Base-by-base conservation (phyloP, 2,888 invertebrate genomes). In the Altica lythri region DNA sequence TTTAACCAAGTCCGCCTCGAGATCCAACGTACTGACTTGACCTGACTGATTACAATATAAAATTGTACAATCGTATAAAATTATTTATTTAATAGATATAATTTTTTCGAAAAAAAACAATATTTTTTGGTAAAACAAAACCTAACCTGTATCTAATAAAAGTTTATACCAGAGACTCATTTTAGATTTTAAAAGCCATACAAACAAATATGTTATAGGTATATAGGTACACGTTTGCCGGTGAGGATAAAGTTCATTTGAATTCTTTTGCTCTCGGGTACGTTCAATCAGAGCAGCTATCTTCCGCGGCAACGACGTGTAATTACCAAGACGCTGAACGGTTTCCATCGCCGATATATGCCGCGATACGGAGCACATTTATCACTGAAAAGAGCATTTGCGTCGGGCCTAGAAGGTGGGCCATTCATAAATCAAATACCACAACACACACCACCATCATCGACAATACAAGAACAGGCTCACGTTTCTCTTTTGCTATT, bases 261-360 rank as follows among this genome's bases (percentile, higher is more conserved):
- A 64, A 65, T 62, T 66, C 64, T 59, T 66, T 61, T 48, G 63
- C 68, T 65, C 62, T 67, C 67, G 68, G 66, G 67, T 66, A 62
- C 63, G 68, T 67, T 68, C 69, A 69, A 69, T 68, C 70, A 67
- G 67, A 63, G 64, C 58, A 65, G 63, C 66, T 63, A 67, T 69
- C 67, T 19, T 19, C 40, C 19, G 22, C 22, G n/a, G 65, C 64
- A 64, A 64, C 61, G 69, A 61, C 65, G 66, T 68, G 67, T 68
- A 68, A 68, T 68, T 68, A 68, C 68, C 62, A 55, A 64, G 68
- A 66, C 63, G 63, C 60, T 60, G 65, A 65, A 64, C 60, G 62
- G 64, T 65, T 60, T 60, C 66, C 61, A 59, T 61, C 60, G n/a
- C 59, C 60, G 64, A 64, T 65, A 62, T 61, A 58, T 40, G 45